Conservation (phyloP, 2,797 vertebrate genomes). For the Agapornis canus region DNA sequence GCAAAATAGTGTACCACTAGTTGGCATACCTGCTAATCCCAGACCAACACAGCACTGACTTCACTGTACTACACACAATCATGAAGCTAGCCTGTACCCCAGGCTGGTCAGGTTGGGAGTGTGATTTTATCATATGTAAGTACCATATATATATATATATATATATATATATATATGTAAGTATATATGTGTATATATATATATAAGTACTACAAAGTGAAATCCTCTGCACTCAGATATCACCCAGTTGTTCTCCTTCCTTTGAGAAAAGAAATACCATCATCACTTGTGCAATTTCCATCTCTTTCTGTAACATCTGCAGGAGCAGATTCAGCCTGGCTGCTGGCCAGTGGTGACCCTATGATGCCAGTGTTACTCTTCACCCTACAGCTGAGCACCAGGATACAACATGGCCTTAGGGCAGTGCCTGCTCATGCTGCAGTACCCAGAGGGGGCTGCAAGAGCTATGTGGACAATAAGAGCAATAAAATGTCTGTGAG, state of each 20-base stretch:
- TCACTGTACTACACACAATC: neutral
- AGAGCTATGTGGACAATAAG: neutral
- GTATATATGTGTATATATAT: too few species aligned
- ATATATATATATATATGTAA: too few species aligned
- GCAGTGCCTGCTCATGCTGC: neutral
- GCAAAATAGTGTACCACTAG: neutral
- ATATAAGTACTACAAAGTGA: neutral
- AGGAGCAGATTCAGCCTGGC: neutral
- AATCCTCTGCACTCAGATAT: neutral
- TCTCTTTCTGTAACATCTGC: neutral
- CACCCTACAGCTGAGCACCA: neutral
- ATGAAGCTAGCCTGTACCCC: neutral
- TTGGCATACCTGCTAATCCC: neutral
- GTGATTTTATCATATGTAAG: neutral
- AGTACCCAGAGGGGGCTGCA: neutral
- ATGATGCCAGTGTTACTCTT: neutral
- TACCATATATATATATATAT: neutral
- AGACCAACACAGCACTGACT: neutral
- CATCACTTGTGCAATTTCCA: neutral
- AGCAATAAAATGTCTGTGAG: neutral
- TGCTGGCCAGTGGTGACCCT: neutral
- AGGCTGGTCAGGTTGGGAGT: fast-evolving
- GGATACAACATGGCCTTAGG: neutral
- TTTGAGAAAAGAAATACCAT: neutral
- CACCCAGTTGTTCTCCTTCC: neutral